A percentile compares a stretch with the other conserved stretches of the same genome.
Conservation (phyloP, 1,140 invertebrate species). For the Calosoma granatense region DNA sequence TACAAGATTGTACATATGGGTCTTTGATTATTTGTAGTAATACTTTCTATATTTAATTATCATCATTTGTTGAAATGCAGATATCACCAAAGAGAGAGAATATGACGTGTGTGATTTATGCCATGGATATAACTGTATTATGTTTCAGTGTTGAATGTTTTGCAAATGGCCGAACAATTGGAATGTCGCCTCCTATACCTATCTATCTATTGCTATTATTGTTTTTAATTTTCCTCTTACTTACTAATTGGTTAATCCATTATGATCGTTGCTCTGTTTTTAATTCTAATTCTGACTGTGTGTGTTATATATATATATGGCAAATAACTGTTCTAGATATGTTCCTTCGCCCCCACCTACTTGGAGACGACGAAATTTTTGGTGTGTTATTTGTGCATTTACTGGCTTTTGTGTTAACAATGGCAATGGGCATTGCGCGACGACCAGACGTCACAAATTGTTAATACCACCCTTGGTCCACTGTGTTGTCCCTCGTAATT, state of each 20-base stretch:
- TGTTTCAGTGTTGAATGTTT: background rate
- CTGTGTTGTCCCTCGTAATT: background rate
- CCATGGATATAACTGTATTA: background rate
- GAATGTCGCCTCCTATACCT: background rate
- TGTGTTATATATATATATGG: too few species aligned
- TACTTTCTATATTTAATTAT: too few species aligned
- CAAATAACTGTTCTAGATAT: slow-evolving; percentile 7
- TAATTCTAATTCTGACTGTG: too few species aligned
- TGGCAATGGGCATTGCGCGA: slow-evolving; percentile 19
- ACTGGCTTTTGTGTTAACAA: background rate
- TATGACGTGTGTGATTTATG: too few species aligned
- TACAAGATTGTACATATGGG: too few species aligned
- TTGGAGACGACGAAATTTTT: background rate
- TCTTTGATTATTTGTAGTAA: too few species aligned
- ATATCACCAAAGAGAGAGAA: too few species aligned
- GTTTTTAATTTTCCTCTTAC: background rate
- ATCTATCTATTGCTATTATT: background rate
- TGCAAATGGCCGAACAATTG: background rate
- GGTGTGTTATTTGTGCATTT: background rate
- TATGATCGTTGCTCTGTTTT: too few species aligned
- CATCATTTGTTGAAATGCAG: too few species aligned
- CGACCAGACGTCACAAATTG: slow-evolving; percentile 17
- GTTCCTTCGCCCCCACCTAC: background rate
- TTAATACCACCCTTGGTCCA: background rate
- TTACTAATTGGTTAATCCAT: background rate